Evolutionary conservation across 2,888 invertebrate genomes (phyloP).

Genomic region (Abrostola tripartita): DNA sequence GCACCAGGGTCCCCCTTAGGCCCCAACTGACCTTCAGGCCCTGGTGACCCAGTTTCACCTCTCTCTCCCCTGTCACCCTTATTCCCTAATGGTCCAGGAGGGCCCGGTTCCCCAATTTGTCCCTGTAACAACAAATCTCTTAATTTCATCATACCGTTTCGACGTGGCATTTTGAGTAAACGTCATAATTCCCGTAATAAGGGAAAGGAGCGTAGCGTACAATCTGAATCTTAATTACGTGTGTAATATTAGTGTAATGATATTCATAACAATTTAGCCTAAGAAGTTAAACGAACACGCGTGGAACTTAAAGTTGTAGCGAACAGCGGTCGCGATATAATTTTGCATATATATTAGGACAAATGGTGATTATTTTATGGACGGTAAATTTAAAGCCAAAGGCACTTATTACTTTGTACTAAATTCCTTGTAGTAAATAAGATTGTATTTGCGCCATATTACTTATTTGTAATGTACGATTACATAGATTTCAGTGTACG

Average conservation of each 20-base stretch:
- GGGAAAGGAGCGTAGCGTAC: conserved; percentile 28
- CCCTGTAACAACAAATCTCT: conserved; percentile 77
- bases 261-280: conserved; percentile 35
- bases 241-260: conserved; percentile 34
- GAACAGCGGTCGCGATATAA: conserved; percentile 12
- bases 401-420: too few species aligned
- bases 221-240: conserved; percentile 43
- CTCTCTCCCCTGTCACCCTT: conserved; percentile 92
- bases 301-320: conserved; percentile 11
- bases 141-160: neutral
- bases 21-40: conserved; percentile 92
- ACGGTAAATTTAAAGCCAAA: too few species aligned
- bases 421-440: too few species aligned
- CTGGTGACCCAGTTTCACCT: conserved; percentile 89
- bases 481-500: too few species aligned
- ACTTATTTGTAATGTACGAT: too few species aligned
- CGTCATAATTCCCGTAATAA: conserved; percentile 29
- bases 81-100: conserved; percentile 89
- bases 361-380: too few species aligned
- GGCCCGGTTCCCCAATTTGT: conserved; percentile 91
- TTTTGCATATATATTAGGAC: neutral
- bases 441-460: too few species aligned
- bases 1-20: conserved; percentile 93
- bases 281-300: conserved; percentile 21
- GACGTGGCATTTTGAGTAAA: too few species aligned